phyloP scores from a whole-genome alignment of 1,140 invertebrate genomes.

The Branchinecta lynchi region DNA sequence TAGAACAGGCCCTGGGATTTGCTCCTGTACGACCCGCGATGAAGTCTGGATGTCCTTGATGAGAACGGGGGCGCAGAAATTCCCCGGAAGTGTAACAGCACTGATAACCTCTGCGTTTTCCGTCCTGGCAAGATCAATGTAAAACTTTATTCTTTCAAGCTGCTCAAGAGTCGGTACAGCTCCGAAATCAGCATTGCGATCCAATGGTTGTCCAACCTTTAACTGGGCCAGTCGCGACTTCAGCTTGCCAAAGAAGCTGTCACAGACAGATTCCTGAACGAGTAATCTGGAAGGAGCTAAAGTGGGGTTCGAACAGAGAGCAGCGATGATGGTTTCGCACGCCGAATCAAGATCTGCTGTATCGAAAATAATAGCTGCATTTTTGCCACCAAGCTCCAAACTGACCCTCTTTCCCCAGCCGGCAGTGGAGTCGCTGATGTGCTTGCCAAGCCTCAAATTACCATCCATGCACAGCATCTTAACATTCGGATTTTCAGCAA shows the following conservation, averaged over 20 bases:
- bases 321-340: conserved; percentile 38
- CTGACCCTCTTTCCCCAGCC: conserved; percentile 34
- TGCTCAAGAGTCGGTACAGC: conserved; percentile 22
- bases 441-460: conserved; percentile 30
- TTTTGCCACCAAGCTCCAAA: conserved; percentile 34
- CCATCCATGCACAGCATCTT: conserved; percentile 32
- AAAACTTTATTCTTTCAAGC: conserved; percentile 25
- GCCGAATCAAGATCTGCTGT: conserved; percentile 42
- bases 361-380: conserved; percentile 40
- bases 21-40: conserved; percentile 29
- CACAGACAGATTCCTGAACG: conserved; percentile 39
- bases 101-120: conserved; percentile 13
- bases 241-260: conserved; percentile 35
- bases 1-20: conserved; percentile 30
- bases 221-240: conserved; percentile 32
- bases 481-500: conserved; percentile 33
- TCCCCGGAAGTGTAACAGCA: background rate
- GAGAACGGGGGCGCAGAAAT: conserved; percentile 3
- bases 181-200: conserved; percentile 30
- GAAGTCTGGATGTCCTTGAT: background rate
- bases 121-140: conserved; percentile 20
- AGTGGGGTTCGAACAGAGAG: conserved; percentile 39
- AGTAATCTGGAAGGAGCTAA: conserved; percentile 37
- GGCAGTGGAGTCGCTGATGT: conserved; percentile 29
- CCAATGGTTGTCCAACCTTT: conserved; percentile 33